phyloP scores from a whole-genome alignment of 2,113 vertebrate species.

The Syrrhaptes paradoxus region DNA sequence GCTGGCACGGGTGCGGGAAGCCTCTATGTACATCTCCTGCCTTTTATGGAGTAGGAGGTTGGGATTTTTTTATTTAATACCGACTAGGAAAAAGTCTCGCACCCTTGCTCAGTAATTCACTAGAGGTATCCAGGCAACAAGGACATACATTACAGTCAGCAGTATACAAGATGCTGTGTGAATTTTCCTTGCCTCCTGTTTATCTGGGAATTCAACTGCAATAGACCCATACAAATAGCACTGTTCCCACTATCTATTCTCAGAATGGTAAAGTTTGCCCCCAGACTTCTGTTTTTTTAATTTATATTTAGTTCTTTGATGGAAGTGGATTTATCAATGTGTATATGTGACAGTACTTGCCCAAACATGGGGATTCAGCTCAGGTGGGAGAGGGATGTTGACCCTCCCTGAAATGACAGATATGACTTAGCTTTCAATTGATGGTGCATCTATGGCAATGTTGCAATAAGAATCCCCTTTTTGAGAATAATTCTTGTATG shows the following conservation, averaged over 20 bases:
- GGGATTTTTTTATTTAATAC: conserved; percentile 34
- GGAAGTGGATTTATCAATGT: not conserved
- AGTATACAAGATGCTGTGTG: not conserved
- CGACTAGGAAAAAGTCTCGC: not conserved
- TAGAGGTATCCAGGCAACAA: conserved; percentile 46
- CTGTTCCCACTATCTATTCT: not conserved
- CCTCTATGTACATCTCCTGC: conserved; percentile 1
- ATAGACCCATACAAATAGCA: not conserved
- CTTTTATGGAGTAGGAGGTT: not conserved
- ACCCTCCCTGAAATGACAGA: not conserved
- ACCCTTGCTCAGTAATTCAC: conserved; percentile 1
- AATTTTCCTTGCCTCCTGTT: conserved; percentile 15
- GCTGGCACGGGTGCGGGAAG: not conserved
- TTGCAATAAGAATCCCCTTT: not conserved
- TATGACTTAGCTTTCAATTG: not conserved
- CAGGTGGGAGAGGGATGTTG: not conserved
- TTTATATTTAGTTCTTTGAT: not conserved
- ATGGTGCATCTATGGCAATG: not conserved
- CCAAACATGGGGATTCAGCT: not conserved
- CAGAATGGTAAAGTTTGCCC: not conserved
- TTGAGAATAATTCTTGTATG: not conserved
- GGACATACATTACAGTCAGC: conserved; percentile 16
- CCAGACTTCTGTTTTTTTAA: not conserved
- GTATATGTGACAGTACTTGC: not conserved
- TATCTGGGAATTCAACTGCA: not conserved